A percentile compares a stretch with the other conserved stretches of the same genome.
These are phyloP conservation scores for Falco peregrinus DNA, from an alignment of 2,797 vertebrate genomes.

Conservation along the genomic window DNA sequence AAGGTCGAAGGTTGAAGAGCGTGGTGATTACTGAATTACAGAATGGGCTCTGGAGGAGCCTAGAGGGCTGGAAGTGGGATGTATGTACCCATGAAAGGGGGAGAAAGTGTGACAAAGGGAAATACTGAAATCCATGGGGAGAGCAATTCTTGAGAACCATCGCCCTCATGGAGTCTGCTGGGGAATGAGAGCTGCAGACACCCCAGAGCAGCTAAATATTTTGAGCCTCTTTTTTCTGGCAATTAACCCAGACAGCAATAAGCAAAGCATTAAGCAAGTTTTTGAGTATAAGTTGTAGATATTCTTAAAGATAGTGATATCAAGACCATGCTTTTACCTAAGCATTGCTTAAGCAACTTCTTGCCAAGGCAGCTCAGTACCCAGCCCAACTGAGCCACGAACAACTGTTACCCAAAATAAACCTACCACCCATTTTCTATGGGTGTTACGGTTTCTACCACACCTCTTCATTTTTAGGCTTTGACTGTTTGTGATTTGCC, in stretches of 20 bases:
- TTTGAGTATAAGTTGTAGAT: neutral
- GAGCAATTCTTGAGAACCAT: neutral
- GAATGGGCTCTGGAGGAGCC: neutral
- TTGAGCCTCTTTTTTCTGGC: neutral
- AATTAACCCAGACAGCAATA: neutral
- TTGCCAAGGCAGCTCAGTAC: neutral
- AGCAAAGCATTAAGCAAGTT: neutral
- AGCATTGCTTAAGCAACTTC: neutral
- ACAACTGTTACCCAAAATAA: slow-evolving; percentile 34
- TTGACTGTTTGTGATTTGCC: slow-evolving; percentile 43
- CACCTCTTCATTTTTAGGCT: slow-evolving; percentile 38
- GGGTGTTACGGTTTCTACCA: slow-evolving; percentile 29
- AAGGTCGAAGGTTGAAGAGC: neutral
- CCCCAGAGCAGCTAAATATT: neutral
- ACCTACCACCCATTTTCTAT: neutral
- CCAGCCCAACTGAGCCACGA: neutral
- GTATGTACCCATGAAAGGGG: neutral
- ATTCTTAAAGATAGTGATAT: neutral
- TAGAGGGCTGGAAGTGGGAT: neutral
- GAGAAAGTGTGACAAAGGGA: neutral
- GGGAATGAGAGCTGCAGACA: neutral
- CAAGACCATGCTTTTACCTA: neutral
- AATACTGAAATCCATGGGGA: neutral
- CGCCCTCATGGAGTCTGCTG: neutral
- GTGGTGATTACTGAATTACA: neutral